Base-by-base conservation (phyloP, 2,797 vertebrate genomes). In the Sebastes hubbsi region DNA sequence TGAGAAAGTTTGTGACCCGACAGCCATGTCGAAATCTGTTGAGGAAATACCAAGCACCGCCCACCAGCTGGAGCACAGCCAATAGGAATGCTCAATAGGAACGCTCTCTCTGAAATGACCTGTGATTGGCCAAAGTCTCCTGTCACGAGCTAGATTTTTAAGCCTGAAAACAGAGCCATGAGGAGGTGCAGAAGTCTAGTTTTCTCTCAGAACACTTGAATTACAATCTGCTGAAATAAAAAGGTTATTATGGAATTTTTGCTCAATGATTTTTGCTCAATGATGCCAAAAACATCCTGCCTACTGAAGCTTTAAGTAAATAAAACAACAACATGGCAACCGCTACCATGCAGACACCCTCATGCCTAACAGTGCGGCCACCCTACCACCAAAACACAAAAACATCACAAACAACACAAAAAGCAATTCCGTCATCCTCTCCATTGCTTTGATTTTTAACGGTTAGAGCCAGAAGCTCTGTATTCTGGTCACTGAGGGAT, bases 291-390 rank as follows among this genome's bases (percentile, higher is more conserved):
- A 52, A 52, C 46, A 2, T 52, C 18, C 18, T n/a, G 46, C 46
- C 46, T 52, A 52, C 46, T 20, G 42, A 49, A 49, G 42, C 42
- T 49, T 49, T 20, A 49, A 66, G 20, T 6, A 56, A 70, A 73
- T 71, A 71, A 80, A 86, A 82, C 27, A 73, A 36, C 70, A 65
- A 29, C 49, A 68, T n/a, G 56, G 69, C 60, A 82, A 29, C 77
- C 22, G 54, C 63, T 68, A 32, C 77, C 61, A 62, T 58, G 32
- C 27, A 77, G 55, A 69, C 60, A 60, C 0, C 54, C 16, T 78
- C 24, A 20, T 73, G 8, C 4, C 34, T 25, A 54, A 73, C 22
- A 65, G 67, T 58, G 59, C 49, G 61, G 69, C 74, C 32, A 61
- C 24, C 32, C 27, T 36, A 38, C 77, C 55, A 71, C 46, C 38